Conservation (phyloP, 2,888 invertebrate species). For the Podabrus alpinus region DNA sequence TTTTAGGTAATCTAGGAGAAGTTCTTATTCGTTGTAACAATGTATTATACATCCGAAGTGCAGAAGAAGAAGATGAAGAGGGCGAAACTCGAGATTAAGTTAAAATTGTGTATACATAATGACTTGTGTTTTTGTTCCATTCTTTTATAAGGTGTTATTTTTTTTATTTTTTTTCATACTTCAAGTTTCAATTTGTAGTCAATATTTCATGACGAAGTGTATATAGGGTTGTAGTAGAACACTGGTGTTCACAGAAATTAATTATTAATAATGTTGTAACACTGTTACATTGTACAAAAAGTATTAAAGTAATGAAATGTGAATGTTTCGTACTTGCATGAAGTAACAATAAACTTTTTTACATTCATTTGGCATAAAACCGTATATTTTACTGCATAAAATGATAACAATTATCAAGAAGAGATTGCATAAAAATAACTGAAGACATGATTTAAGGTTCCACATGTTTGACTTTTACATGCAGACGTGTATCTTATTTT, state of each 20-base stretch:
- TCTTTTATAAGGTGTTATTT: background rate
- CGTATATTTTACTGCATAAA: too few relatives aligned
- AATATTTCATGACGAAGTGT: background rate
- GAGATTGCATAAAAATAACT: too few relatives aligned
- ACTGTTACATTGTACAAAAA: background rate
- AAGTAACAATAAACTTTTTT: background rate
- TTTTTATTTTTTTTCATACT: background rate
- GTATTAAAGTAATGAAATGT: background rate
- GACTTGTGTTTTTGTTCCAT: background rate
- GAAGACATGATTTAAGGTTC: too few relatives aligned
- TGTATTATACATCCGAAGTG: conserved; percentile 91
- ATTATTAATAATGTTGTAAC: too few relatives aligned
- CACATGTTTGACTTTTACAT: too few relatives aligned
- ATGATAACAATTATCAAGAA: too few relatives aligned
- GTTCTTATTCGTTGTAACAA: conserved; percentile 97
- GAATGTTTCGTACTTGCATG: background rate
- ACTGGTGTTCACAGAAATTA: too few relatives aligned
- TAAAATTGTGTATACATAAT: background rate
- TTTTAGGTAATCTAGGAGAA: conserved; percentile 86
- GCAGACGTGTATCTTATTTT: too few relatives aligned
- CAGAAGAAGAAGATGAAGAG: conserved; percentile 96
- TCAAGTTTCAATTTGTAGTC: background rate
- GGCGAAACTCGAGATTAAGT: conserved; percentile 89
- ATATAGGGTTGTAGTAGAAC: background rate
- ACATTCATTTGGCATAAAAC: background rate